Percentiles rank a stretch among this genome's conserved stretches.
Conservation (phyloP, 2,113 vertebrate genomes). For the Todiramphus saurophagus region DNA sequence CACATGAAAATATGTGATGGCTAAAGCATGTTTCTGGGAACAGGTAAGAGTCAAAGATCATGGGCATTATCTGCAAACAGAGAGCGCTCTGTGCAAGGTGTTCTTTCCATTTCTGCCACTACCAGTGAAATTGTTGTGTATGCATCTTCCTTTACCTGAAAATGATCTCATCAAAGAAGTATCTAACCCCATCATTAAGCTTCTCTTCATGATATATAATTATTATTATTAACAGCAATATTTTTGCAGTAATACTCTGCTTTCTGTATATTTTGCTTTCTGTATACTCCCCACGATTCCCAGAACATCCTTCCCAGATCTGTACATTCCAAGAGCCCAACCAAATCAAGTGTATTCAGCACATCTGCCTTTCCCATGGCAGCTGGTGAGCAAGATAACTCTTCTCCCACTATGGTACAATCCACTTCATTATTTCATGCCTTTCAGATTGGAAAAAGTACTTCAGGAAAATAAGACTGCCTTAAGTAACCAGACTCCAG, state of each 20-base stretch:
- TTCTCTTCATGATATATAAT: not conserved
- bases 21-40: not conserved
- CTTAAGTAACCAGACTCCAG: slow-evolving; percentile 8
- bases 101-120: not conserved
- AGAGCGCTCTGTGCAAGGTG: not conserved
- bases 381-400: not conserved
- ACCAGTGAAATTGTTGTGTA: not conserved
- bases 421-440: not conserved
- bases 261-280: not conserved
- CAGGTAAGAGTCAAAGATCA: not conserved
- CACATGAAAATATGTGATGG: not conserved
- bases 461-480: not conserved
- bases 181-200: not conserved
- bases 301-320: not conserved
- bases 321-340: not conserved
- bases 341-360: not conserved
- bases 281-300: not conserved
- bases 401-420: not conserved
- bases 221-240: not conserved
- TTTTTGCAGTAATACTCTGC: not conserved
- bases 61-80: not conserved
- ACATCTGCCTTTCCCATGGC: not conserved
- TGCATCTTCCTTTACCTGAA: not conserved
- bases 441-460: not conserved
- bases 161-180: not conserved